phyloP scores from a whole-genome alignment of 2,797 vertebrate species.

The Hipposideros larvatus region DNA sequence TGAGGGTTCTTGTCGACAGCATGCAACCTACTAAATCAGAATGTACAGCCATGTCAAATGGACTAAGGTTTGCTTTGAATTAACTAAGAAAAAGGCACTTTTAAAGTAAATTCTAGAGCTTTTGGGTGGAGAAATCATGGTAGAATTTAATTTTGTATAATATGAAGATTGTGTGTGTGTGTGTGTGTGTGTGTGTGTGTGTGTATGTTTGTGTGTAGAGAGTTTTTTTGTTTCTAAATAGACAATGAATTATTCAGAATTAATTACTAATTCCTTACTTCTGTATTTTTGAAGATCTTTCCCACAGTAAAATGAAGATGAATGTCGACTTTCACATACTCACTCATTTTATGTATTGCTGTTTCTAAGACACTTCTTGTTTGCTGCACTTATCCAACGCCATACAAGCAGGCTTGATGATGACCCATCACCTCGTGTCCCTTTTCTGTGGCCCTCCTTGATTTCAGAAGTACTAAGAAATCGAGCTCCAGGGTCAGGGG shows the following conservation, averaged over 20 bases:
- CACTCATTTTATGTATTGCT: background rate
- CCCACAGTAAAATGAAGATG: background rate
- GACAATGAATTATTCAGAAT: background rate
- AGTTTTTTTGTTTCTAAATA: background rate
- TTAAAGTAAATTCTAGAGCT: background rate
- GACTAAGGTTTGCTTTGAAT: background rate
- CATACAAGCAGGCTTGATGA: background rate
- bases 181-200: background rate
- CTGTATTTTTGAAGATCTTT: background rate
- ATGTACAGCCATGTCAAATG: background rate
- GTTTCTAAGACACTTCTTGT: background rate
- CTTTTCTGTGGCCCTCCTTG: background rate
- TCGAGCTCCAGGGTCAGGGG: accelerated
- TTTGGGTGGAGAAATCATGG: background rate
- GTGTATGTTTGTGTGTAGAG: background rate
- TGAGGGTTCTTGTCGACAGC: background rate
- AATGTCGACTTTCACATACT: background rate
- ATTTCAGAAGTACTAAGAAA: background rate
- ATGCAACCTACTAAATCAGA: background rate
- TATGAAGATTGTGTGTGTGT: too few relatives aligned
- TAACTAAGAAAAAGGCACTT: background rate
- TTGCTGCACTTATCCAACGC: background rate
- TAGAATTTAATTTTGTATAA: background rate
- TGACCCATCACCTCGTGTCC: background rate
- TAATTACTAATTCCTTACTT: background rate